Base-by-base conservation (phyloP, 2,888 invertebrate genomes). In the Cecidostiba fungosa region DNA sequence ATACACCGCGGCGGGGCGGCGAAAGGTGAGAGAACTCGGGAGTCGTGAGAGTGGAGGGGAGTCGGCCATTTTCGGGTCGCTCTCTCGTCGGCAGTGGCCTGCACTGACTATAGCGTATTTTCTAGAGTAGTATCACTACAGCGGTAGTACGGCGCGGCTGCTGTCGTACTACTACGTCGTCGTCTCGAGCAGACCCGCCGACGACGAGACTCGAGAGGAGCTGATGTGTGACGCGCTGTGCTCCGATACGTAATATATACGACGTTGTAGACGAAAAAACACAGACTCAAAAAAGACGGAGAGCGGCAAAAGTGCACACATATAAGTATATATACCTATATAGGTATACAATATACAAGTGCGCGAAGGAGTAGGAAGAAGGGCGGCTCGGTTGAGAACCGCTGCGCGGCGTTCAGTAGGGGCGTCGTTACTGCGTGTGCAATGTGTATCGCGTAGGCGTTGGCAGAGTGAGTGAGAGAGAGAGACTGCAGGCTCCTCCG, bases 401-500 rank as follows among this genome's bases (percentile, higher is more conserved):
- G 84, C 90, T 90, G 89, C 77, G 73, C 77, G 89, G 89, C 90
- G 77, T 77, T 89, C 89, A 89, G 90, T 90, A 90, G 90, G 90
- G 90, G 90, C 90, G 90, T 90, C 90, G 90, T 90, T 90, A 89
- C 90, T 91, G 90, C 73, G 29, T 26, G 19, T 91, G 91, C 90
- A 91, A 91, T 92, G 92, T 92, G 92, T 92, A 92, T 92, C 92
- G 92, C 91, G 92, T 92, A 92, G 92, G 92, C 92, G 92, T 92
- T 92, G 92, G 92, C 92, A 26, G 66, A 66, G 66, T 26, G 66
- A 26, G 66, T 4, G 10, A n/a, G 54, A 54, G 54, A 26, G 26
- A 26, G 29, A 29, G 66, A 29, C 23, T 66, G 26, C 66, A 26
- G 23, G 29, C n/a, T 26, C 66, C 23, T 26, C 29, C n/a, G 74